A percentile compares a stretch with the other conserved stretches of the same genome.
These are phyloP conservation scores for Latrodectus geometricus DNA, from an alignment of 1,140 invertebrate genomes.

Conservation along the genomic window DNA sequence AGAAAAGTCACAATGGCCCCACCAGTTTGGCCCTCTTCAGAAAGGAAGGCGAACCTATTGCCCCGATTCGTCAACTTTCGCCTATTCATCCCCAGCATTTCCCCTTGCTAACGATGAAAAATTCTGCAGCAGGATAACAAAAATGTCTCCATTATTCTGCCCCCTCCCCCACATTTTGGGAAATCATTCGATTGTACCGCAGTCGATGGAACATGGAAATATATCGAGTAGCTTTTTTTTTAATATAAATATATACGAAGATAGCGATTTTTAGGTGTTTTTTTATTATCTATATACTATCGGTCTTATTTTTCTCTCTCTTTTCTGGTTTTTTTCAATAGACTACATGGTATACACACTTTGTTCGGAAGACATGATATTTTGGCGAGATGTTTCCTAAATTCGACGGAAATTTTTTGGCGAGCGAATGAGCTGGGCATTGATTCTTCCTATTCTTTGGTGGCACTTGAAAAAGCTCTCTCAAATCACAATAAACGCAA, in stretches of 20 bases:
- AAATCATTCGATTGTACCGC: slow-evolving; percentile 1
- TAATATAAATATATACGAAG: background rate
- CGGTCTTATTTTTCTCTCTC: slow-evolving; percentile 13
- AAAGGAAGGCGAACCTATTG: slow-evolving; percentile 44
- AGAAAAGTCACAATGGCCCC: slow-evolving; percentile 35
- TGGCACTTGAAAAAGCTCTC: background rate
- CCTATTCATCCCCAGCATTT: slow-evolving; percentile 23
- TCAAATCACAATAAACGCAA: background rate
- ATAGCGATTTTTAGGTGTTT: slow-evolving; percentile 1
- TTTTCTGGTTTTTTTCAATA: background rate
- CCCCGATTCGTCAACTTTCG: slow-evolving; percentile 52
- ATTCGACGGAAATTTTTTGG: slow-evolving; percentile 39
- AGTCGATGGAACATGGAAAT: background rate
- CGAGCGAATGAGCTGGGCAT: background rate
- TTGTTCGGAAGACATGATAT: slow-evolving; percentile 1
- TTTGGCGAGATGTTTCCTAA: slow-evolving; percentile 37
- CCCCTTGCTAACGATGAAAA: background rate
- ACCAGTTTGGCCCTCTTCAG: slow-evolving; percentile 47
- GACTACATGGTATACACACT: slow-evolving; percentile 10
- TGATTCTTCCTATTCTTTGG: background rate
- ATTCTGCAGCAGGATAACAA: background rate
- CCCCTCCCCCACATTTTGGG: slow-evolving; percentile 1
- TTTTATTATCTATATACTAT: slow-evolving; percentile 45
- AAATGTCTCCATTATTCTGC: slow-evolving; percentile 30
- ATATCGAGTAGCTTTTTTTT: background rate